Evolutionary conservation across 1,140 invertebrate genomes (phyloP).

Genomic region (Stegodyphus dumicola): DNA sequence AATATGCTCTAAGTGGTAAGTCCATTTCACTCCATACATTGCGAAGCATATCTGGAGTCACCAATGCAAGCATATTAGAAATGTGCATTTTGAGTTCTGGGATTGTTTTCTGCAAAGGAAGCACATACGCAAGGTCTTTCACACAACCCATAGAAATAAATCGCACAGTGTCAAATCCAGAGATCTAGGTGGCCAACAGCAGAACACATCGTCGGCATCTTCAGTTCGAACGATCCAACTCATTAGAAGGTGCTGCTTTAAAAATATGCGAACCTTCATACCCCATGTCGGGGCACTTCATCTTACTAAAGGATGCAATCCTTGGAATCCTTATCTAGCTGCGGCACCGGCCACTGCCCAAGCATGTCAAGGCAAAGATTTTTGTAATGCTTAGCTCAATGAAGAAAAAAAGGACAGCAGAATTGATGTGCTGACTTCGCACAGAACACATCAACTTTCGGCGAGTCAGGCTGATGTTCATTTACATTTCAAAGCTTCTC

Average conservation of each 20-base stretch:
- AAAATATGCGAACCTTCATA: neutral
- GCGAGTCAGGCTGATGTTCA: neutral
- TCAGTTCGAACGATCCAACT: neutral
- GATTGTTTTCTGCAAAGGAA: neutral
- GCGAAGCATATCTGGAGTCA: no score
- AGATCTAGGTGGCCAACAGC: neutral
- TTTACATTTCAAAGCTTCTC: neutral
- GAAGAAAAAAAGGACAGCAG: neutral
- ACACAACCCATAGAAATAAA: neutral
- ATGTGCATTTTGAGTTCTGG: neutral
- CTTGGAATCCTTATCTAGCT: neutral
- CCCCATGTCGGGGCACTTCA: neutral
- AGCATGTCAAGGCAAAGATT: neutral
- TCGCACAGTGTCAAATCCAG: neutral
- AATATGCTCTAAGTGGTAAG: neutral
- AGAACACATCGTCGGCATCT: slow-evolving; percentile 1
- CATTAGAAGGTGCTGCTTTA: neutral
- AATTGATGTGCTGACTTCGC: neutral
- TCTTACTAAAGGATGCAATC: neutral
- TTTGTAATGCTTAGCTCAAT: neutral
- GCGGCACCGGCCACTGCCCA: neutral
- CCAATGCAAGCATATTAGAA: neutral
- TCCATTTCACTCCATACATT: neutral
- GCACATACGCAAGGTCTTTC: neutral
- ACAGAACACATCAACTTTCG: neutral